phyloP scores from a whole-genome alignment of 2,113 vertebrate genomes.

The Leptodactylus fuscus region DNA sequence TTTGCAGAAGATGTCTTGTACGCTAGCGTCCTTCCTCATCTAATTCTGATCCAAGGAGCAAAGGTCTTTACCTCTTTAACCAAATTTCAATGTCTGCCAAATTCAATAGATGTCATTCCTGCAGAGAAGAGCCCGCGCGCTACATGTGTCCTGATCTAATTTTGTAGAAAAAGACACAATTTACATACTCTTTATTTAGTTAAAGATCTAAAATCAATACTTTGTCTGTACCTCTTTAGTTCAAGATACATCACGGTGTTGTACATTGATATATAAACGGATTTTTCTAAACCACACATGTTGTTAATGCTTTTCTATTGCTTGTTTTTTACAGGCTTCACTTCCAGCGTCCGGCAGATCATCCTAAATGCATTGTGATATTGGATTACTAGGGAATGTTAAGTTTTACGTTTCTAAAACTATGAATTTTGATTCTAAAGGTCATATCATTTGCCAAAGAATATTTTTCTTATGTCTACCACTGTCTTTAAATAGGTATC shows the following conservation, averaged over 20 bases:
- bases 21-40: constrained; percentile 78
- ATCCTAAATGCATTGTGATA: constrained; percentile 84
- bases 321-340: constrained; percentile 88
- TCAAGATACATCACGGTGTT: constrained; percentile 98
- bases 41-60: constrained; percentile 88
- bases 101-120: constrained; percentile 98
- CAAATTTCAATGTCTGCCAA: constrained; percentile 96
- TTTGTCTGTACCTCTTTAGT: constrained; percentile 96
- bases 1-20: constrained; percentile 71
- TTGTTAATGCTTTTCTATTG: constrained; percentile 96
- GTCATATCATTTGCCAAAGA: constrained; percentile 83
- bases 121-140: constrained; percentile 86
- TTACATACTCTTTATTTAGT: constrained; percentile 99
- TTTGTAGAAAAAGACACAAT: constrained; percentile 95
- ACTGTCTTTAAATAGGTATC: not conserved
- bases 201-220: constrained; percentile 96
- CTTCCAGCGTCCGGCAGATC: constrained; percentile 81
- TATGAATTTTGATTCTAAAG: constrained; percentile 95
- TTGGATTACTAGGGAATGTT: constrained; percentile 86
- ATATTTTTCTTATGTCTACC: constrained; percentile 57
- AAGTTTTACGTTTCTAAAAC: constrained; percentile 90
- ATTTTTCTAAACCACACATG: constrained; percentile 88
- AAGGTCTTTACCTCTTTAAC: constrained; percentile 99
- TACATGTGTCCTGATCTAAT: constrained; percentile 99
- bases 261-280: constrained; percentile 92